Evolutionary conservation across 1,140 invertebrate genomes (phyloP).

Genomic region (Euglossa dilemma): DNA sequence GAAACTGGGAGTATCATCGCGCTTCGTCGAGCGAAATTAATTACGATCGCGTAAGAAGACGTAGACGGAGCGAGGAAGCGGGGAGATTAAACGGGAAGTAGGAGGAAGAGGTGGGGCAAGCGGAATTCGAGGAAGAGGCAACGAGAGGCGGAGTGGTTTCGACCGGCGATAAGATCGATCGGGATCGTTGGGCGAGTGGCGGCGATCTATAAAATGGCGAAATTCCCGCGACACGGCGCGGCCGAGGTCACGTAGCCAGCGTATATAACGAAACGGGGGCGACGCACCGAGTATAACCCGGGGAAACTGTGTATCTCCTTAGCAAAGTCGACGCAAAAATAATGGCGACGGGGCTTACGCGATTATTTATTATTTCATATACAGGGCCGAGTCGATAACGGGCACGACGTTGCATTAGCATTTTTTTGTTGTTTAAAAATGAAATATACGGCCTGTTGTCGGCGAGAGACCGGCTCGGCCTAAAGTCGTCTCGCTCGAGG

Average conservation of each 20-base stretch:
- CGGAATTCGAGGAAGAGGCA: no score
- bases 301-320: conserved; percentile 73
- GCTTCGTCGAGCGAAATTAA: background rate
- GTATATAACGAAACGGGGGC: conserved; percentile 66
- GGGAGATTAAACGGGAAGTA: background rate
- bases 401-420: conserved; percentile 77
- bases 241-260: conserved; percentile 64
- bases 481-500: conserved; percentile 73
- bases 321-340: conserved; percentile 78
- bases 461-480: conserved; percentile 72
- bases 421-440: conserved; percentile 83
- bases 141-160: background rate
- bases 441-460: conserved; percentile 78
- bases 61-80: no score
- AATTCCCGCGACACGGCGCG: conserved; percentile 35
- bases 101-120: background rate
- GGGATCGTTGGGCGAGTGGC: conserved; percentile 33
- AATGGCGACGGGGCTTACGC: conserved; percentile 76
- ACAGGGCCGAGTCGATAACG: conserved; percentile 79
- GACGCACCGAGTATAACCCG: conserved; percentile 67
- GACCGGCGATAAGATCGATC: background rate
- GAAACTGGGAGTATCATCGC: background rate
- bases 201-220: conserved; percentile 50
- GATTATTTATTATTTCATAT: conserved; percentile 82
- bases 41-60: no score